Percentiles rank a stretch among this genome's conserved stretches.
These are phyloP conservation scores for Gymnogyps californianus DNA, from an alignment of 2,113 vertebrate species.

Conservation along the genomic window DNA sequence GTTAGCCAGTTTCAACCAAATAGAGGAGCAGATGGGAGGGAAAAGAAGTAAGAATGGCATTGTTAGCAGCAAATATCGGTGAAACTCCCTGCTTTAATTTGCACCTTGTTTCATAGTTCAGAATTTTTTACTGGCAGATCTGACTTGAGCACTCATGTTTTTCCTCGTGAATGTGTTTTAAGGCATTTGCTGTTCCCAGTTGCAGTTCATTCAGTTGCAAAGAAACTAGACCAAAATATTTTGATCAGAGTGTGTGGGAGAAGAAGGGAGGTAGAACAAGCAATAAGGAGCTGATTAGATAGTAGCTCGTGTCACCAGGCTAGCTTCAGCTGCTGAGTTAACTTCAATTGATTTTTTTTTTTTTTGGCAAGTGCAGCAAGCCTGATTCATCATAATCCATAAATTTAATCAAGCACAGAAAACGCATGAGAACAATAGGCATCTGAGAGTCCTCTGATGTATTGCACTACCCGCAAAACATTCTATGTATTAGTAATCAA, in stretches of 20 bases:
- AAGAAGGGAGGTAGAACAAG: conserved; percentile 3
- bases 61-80: neutral
- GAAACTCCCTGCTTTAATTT: neutral
- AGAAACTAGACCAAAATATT: conserved; percentile 21
- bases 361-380: neutral
- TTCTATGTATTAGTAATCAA: neutral
- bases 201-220: neutral
- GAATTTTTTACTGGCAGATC: neutral
- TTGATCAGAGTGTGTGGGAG: conserved; percentile 4
- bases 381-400: neutral
- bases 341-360: neutral
- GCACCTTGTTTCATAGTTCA: neutral
- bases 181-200: conserved; percentile 1
- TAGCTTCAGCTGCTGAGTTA: neutral
- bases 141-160: neutral
- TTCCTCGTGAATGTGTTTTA: neutral
- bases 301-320: neutral
- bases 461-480: neutral
- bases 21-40: neutral
- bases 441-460: neutral
- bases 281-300: conserved; percentile 34
- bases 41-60: neutral
- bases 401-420: neutral
- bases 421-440: neutral
- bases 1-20: neutral